Conservation (phyloP, 1,140 invertebrate species). For the Solen grandis region DNA sequence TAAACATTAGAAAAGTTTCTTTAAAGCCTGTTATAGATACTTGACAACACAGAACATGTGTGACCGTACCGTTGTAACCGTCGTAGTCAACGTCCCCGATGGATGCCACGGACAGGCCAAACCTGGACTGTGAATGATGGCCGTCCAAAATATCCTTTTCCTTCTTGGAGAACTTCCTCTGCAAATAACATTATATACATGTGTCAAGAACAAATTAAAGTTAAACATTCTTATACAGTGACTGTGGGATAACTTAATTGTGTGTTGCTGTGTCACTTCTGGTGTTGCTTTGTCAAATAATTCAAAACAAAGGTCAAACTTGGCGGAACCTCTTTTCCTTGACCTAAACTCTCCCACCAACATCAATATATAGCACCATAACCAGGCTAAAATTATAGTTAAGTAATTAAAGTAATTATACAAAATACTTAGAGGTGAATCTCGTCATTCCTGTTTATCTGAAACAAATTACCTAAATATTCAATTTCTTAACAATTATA, state of each 20-base stretch:
- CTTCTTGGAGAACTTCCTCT: constrained; percentile 6
- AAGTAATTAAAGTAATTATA: no score
- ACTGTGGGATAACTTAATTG: not conserved
- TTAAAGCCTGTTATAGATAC: no score
- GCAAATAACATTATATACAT: not conserved
- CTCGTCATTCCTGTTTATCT: no score
- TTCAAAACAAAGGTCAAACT: not conserved
- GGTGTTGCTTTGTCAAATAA: not conserved
- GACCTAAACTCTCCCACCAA: not conserved
- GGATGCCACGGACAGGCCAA: constrained; percentile 92
- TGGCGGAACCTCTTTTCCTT: not conserved
- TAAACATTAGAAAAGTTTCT: no score
- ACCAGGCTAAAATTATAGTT: no score
- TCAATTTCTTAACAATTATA: no score
- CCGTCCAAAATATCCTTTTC: constrained; percentile 71
- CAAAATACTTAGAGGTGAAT: no score
- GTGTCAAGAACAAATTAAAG: not conserved
- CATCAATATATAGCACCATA: no score
- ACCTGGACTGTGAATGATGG: constrained; percentile 82
- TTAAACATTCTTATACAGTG: not conserved
- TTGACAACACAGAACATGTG: no score
- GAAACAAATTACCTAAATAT: no score
- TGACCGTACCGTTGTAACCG: constrained; percentile 84
- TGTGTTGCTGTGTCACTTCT: not conserved
- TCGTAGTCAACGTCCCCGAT: constrained; percentile 97